Base-by-base conservation (phyloP, 2,888 invertebrate species). In the Anticlea derivata region DNA sequence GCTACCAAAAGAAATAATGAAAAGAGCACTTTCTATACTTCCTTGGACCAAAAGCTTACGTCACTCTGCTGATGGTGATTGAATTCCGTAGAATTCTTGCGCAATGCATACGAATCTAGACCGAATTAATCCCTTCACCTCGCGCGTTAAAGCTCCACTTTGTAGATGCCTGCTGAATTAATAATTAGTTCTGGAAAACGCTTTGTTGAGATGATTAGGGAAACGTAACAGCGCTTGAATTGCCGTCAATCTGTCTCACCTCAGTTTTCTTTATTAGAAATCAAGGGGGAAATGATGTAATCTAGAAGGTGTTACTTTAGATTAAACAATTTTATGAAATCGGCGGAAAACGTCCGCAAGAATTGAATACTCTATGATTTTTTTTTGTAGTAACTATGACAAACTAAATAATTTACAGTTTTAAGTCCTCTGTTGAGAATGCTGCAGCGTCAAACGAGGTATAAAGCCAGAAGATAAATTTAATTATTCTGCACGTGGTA, bases 21-120 rank as follows among this genome's bases (percentile, higher is more conserved):
- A n/a, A n/a, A n/a, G n/a, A n/a, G n/a, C n/a, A n/a, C n/a, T n/a
- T n/a, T n/a, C n/a, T n/a, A n/a, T n/a, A n/a, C n/a, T n/a, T n/a
- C n/a, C n/a, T n/a, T n/a, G n/a, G n/a, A n/a, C n/a, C n/a, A n/a
- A n/a, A n/a, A n/a, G n/a, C n/a, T n/a, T n/a, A n/a, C 7, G 13
- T 3, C 7, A 31, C 2, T 13, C 7, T 31, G 1, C 31, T 7
- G 31, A 7, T 31, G 1, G 12, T 13, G 17, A 17, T 31, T 1
- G 5, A 5, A n/a, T 13, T 12, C 44, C 41, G 44, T 30, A 17
- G 29, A 51, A n/a, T 56, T 49, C 50, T 54, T 43, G 60, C 57
- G 63, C 66, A 61, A 58, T 66, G 75, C 72, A 70, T 70, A 64
- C 55, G 46, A 65, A 73, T 73, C 72, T 69, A 70, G 75, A 71